Percentiles rank a stretch among this genome's conserved stretches.
These are phyloP conservation scores for Furnarius figulus DNA, from an alignment of 2,113 vertebrate species.

Conservation along the genomic window DNA sequence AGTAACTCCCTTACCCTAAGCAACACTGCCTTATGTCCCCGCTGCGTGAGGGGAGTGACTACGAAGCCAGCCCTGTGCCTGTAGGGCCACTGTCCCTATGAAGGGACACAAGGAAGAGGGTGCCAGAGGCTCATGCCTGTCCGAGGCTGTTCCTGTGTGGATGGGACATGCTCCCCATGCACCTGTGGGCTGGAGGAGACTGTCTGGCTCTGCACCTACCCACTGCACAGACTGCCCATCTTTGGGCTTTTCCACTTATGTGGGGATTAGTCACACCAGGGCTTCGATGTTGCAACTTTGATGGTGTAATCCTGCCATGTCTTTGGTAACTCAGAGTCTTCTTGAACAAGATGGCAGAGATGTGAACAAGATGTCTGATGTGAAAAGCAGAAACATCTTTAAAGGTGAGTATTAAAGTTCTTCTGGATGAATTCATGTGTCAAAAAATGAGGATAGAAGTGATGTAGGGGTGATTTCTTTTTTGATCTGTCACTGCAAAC, in stretches of 20 bases:
- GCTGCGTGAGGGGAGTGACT: background rate
- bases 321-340: background rate
- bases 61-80: rapidly evolving
- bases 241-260: background rate
- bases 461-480: background rate
- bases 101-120: background rate
- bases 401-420: background rate
- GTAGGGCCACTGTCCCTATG: rapidly evolving
- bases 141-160: background rate
- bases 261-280: background rate
- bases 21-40: background rate
- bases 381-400: background rate
- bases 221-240: background rate
- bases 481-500: background rate
- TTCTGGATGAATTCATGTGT: background rate
- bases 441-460: background rate
- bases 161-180: background rate
- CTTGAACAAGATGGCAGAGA: background rate
- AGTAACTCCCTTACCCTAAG: background rate
- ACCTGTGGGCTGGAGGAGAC: background rate
- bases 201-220: background rate
- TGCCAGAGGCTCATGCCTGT: background rate
- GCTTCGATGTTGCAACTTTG: background rate
- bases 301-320: background rate
- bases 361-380: background rate